Evolutionary conservation across 2,888 invertebrate species (phyloP).

Genomic region (Drosophila quinaria): DNA sequence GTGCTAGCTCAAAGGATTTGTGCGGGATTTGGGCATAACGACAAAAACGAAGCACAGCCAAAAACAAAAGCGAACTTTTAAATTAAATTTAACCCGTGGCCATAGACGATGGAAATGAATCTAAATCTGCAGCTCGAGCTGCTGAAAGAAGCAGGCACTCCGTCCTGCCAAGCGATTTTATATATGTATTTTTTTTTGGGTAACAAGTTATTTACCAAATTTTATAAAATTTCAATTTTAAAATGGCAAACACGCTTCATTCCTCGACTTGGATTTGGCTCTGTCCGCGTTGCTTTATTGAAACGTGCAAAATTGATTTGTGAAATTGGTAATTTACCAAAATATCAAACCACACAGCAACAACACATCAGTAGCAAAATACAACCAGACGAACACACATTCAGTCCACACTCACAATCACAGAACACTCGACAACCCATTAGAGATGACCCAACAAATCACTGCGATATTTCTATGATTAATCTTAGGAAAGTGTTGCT

Average conservation of each 20-base stretch:
- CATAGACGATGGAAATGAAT: slow-evolving; percentile 16
- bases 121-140: not conserved
- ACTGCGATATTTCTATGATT: not conserved
- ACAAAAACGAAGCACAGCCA: slow-evolving; percentile 71
- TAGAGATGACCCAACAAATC: slow-evolving; percentile 37
- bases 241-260: slow-evolving; percentile 44
- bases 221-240: slow-evolving; percentile 68
- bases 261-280: not conserved
- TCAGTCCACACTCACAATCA: slow-evolving; percentile 4
- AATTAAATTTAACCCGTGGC: slow-evolving; percentile 77
- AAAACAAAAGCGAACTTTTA: slow-evolving; percentile 70
- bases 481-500: not conserved
- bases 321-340: slow-evolving; percentile 70
- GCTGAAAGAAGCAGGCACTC: not conserved
- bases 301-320: slow-evolving; percentile 64
- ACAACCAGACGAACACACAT: slow-evolving; percentile 8
- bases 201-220: slow-evolving; percentile 40
- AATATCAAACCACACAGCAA: slow-evolving; percentile 40
- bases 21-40: slow-evolving; percentile 79
- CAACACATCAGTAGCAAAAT: not conserved
- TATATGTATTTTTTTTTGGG: slow-evolving; percentile 22
- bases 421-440: not conserved
- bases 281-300: slow-evolving; percentile 39
- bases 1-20: slow-evolving; percentile 80
- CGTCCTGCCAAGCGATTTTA: slow-evolving; percentile 45